Base-by-base conservation (phyloP, 1,140 invertebrate species). In the Bombus cullumanus region DNA sequence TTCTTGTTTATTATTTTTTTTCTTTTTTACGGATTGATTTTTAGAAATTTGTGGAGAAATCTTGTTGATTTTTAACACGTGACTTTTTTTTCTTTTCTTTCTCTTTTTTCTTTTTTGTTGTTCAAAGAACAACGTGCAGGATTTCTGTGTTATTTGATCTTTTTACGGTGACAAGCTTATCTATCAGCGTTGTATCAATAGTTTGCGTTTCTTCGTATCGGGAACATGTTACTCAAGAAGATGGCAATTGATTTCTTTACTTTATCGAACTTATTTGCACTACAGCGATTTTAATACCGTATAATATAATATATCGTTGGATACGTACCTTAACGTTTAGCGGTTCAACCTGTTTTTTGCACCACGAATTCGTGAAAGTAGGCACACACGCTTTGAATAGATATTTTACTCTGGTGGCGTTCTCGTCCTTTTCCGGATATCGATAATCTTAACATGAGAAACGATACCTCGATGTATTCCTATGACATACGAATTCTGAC, bases 261-360 rank as follows among this genome's bases (percentile, higher is more conserved):
- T 68, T 85, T 81, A 66, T 74, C 25, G 78, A 81, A 85, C 57
- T 85, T 74, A 53, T 81, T 85, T 85, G 84, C 84, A 85, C 84
- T 34, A 68, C 69, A 74, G 62, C 79, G 41, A 43, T 64, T 85
- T 81, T 85, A 75, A 43, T 73, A 74, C 73, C 39, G 68, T 25
- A 73, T 85, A 53, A 80, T 71, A 84, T 64, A 80, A 85, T 80
- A 72, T 80, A 80, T 80, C 76, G 76, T 80, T 85, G 81, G 59
- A 72, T 73, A 86, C 64, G 62, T 57, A 78, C 68, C 57, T 86
- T 84, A 74, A 85, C 62, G 41, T 43, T 78, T 71, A 43, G 22
- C 75, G 82, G 59, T 80, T 39, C 66, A 81, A 81, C 31, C n/a
- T 59, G 10, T 76, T 76, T 76, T 74, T 74, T 39, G 73, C 81